Evolutionary conservation across 2,888 invertebrate species (phyloP), one percentile per base, ranked within the genome.

Genomic region (Eurytoma adleriae): DNA sequence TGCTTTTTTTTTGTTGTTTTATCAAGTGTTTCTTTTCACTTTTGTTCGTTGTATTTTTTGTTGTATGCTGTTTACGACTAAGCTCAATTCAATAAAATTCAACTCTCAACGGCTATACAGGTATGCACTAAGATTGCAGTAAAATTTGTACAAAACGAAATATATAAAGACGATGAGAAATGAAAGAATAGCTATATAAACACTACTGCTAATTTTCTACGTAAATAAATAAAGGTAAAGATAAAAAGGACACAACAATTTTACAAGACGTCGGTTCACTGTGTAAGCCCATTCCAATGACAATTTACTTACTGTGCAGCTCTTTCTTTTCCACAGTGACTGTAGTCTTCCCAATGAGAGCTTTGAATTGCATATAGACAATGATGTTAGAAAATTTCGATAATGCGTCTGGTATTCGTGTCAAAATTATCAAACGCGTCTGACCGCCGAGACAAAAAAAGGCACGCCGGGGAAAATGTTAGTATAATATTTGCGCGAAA

Each of bases 261-360:
- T 62, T 50, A 69, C 57, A 20, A 30, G 1, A 62, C 52, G 3
- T 70, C 59, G n/a, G 3, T 59, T 56, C 16, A 71, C 52, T 66
- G 40, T 18, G 64, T 54, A 79, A 75, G 75, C 75, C 68, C 64
- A 76, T 81, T 72, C 62, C 68, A 62, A 18, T n/a, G 40, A 50
- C 16, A n/a, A 56, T 64, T 89, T 90, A 90, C 90, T 90, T 89
- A 90, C 90, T 90, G 89, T 90, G 90, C 84, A 90, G 89, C 30
- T 90, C 90, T 90, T 90, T 90, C 88, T 90, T 90, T 89, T 90
- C 90, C 90, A 90, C 89, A 84, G 90, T 90, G 88, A 90, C 90
- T 84, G 90, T 89, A 85, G 90, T 90, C 85, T 90, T 90, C 89
- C 90, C 90, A 90, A 91, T 90, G 90, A 90, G 90, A 89, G 90